Evolutionary conservation across 1,140 invertebrate genomes (phyloP).

Genomic region (Euglossa dilemma): DNA sequence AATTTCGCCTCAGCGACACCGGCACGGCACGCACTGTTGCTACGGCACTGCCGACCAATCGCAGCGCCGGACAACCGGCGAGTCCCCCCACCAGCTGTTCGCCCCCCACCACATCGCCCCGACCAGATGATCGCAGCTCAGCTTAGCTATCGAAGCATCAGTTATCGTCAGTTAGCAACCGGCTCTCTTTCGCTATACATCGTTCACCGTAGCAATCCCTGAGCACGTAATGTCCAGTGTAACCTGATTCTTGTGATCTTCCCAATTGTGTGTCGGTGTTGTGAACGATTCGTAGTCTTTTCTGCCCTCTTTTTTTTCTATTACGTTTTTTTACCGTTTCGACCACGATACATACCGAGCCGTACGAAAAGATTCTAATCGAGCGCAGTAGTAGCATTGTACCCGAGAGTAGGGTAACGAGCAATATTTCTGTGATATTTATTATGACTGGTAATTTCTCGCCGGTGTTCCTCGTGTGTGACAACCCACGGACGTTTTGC

Average conservation of each 20-base stretch:
- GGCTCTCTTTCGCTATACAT: constrained; percentile 70
- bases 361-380: constrained; percentile 10
- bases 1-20: background rate
- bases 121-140: constrained; percentile 76
- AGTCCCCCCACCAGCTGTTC: constrained; percentile 42
- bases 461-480: constrained; percentile 68
- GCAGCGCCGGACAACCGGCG: constrained; percentile 54
- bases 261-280: constrained; percentile 40
- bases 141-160: constrained; percentile 61
- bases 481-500: constrained; percentile 75
- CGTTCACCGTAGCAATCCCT: constrained; percentile 27
- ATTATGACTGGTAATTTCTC: constrained; percentile 66
- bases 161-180: constrained; percentile 81
- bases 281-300: constrained; percentile 28
- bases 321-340: background rate
- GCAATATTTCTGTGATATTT: constrained; percentile 61
- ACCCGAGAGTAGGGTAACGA: constrained; percentile 16
- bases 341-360: background rate
- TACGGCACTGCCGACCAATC: constrained; percentile 72
- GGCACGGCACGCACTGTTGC: background rate
- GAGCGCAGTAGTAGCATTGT: background rate
- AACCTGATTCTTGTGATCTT: constrained; percentile 63
- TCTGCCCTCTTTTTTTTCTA: background rate
- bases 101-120: constrained; percentile 31
- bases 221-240: constrained; percentile 70